Evolutionary conservation across 2,113 vertebrate species (phyloP), one percentile per base, ranked within the genome.

Genomic region (Micromys minutus): DNA sequence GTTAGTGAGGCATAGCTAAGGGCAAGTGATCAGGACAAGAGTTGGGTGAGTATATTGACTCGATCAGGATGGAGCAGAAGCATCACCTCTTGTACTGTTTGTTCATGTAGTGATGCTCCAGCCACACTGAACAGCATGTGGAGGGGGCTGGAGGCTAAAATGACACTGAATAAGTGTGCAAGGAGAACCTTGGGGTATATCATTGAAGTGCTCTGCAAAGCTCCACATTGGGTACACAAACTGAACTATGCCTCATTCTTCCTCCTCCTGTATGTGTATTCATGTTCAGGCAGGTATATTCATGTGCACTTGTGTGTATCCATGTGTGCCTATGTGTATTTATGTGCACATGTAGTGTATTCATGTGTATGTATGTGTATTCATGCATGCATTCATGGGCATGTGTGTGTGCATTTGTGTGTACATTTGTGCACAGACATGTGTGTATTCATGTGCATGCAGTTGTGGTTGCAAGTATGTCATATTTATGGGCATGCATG

Each of bases 271-370:
- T 74, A 6, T 57, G 52, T 80, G 19, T 77, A 10, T 57, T 57
- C 52, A 13, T n/a, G 52, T n/a, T 10, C 5, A n/a, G 2, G 2
- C 55, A 2, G 55, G 9, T 26, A 6, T 7, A 7, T n/a, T 55
- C 50, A 26, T 13, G 34, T n/a, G 10, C 31, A 52, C n/a, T 21
- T 79, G 76, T 79, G 76, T 24, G 5, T 6, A 34, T 81, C 42
- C n/a, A 8, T 10, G 71, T 42, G 50, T 52, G 11, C 50, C 50
- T 52, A 52, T 52, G 50, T 59, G 36, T 9, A 10, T 19, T 42
- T 24, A 63, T 34, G 21, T 31, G 31, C 31, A 52, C n/a, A 36
- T 79, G 76, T 79, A n/a, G 76, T 24, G 5, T 6, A 50, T 81
- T 74, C n/a, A 22, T 10, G 71, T 42, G 50, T 52, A 52, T 52